Base-by-base conservation (phyloP, 2,888 invertebrate species). In the Orthosia gothica region DNA sequence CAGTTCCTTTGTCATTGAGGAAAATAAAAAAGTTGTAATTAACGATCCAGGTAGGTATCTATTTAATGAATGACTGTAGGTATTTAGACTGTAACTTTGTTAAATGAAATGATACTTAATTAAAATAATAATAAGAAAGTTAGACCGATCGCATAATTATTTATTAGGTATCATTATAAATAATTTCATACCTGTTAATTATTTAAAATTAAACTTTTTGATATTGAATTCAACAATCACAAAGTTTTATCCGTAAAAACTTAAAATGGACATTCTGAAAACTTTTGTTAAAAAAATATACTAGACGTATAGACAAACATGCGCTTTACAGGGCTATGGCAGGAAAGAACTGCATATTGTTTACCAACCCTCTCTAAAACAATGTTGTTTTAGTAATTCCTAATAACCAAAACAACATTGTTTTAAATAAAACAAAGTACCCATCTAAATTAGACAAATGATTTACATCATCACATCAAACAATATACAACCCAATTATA, bases 11-110 rank as follows among this genome's bases (percentile, higher is more conserved):
- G 96, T 96, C 96, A 96, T 95, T 96, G 96, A 95, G 95, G 94
- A 95, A 96, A 96, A 96, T 96, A 96, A 96, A 96, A 96, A 96
- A 96, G 93, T 96, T 95, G 94, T 96, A 96, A 96, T 96, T 96
- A 96, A 96, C 96, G 96, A 95, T 93, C 93, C 96, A 96, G 96
- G 96, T 96, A 95, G 94, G 95, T 95, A 94, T 74, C 92, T 89
- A 92, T 92, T 92, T 95, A 96, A 96, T 94, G 93, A 96, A 95
- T 93, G 92, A 90, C 91, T 89, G 87, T 91, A 92, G 91, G 90
- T 93, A 92, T 92, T 91, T 89, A 88, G 83, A 81, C 65, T 75
- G 79, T 88, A 85, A 81, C 76, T 86, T 83, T 67, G 52, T 45
- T 58, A 52, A 71, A 81, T 81, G 49, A 67, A 80, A 67, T 58